Conservation (phyloP, 2,888 invertebrate species). For the Spialia ferax region DNA sequence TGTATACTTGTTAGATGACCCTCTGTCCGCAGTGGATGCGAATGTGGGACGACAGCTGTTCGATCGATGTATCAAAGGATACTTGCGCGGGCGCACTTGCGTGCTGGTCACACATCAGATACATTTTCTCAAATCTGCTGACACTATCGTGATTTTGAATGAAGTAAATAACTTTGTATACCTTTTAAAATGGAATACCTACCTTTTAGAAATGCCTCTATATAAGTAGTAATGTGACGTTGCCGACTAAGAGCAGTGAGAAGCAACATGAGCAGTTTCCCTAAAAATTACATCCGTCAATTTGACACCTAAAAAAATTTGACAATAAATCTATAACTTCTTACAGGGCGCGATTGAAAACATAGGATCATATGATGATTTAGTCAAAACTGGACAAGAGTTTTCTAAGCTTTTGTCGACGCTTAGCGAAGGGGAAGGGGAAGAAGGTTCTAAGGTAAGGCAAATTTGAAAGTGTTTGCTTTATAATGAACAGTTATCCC, state of each 20-base stretch:
- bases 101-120: conserved; percentile 95
- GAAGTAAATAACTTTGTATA: conserved; percentile 55
- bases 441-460: conserved; percentile 50
- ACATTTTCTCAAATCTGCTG: conserved; percentile 85
- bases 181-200: no score
- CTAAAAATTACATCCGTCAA: no score
- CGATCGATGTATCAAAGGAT: conserved; percentile 89
- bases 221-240: no score
- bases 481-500: no score
- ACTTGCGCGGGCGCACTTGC: conserved; percentile 89
- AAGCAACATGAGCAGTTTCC: no score
- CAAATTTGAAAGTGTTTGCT: neutral
- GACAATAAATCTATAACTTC: neutral
- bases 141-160: conserved; percentile 85
- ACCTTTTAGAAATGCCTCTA: neutral
- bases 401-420: conserved; percentile 71
- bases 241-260: no score
- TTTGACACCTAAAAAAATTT: no score
- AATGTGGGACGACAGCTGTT: conserved; percentile 92
- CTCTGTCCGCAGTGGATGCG: conserved; percentile 93
- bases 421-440: conserved; percentile 60
- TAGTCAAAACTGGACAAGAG: conserved; percentile 82
- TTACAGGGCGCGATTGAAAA: conserved; percentile 85
- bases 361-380: conserved; percentile 86
- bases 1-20: conserved; percentile 93